Conservation (phyloP, 1,140 invertebrate species). For the Tribolium castaneum region DNA sequence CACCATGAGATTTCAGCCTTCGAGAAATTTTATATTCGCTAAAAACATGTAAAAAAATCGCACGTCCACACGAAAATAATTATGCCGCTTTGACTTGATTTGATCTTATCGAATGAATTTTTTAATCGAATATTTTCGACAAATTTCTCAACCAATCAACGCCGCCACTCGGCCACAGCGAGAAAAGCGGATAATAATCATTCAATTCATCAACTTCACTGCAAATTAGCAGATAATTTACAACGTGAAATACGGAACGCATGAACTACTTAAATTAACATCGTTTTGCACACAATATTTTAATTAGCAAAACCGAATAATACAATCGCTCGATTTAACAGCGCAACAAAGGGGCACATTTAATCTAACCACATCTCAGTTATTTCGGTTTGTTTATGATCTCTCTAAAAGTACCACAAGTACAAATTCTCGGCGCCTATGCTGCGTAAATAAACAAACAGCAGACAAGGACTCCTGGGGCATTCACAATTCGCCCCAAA, state of each 20-base stretch:
- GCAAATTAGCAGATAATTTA: not conserved
- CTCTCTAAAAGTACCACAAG: not conserved
- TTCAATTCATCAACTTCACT: not conserved
- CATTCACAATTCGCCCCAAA: not conserved
- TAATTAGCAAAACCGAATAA: not conserved
- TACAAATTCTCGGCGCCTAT: not conserved
- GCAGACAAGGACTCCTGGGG: not conserved
- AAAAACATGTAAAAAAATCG: constrained; percentile 25
- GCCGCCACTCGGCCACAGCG: not conserved
- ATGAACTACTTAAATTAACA: not conserved
- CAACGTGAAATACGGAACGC: not conserved
- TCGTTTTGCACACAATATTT: not conserved
- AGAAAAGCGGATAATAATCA: constrained; percentile 17
- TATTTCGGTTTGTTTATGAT: not conserved
- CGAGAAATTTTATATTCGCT: constrained; percentile 33
- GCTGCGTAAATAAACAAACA: not conserved
- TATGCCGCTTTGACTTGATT: constrained; percentile 19
- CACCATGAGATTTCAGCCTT: constrained; percentile 19
- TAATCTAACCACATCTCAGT: not conserved
- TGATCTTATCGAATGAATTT: constrained; percentile 15
- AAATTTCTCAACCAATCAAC: constrained; percentile 5
- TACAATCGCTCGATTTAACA: not conserved
- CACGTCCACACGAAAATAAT: constrained; percentile 12
- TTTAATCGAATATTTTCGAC: constrained; percentile 13
- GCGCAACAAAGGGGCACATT: not conserved